Conservation (phyloP, 1,140 invertebrate species). For the Zaprionus ornatus region DNA sequence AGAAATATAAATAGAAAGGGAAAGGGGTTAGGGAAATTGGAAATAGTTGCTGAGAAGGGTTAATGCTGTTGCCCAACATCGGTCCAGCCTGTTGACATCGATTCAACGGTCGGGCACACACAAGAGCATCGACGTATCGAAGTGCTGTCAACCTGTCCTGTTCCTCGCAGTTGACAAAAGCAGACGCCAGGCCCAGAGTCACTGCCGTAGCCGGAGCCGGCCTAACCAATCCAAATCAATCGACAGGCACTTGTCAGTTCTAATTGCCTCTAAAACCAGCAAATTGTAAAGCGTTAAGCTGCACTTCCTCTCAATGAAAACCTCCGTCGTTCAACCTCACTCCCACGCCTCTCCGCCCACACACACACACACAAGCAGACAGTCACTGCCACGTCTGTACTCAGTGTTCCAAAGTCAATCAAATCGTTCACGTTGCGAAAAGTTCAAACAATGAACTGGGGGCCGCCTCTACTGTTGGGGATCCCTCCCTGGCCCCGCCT, state of each 20-base stretch:
- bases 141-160: conserved; percentile 21
- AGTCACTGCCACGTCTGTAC: background rate
- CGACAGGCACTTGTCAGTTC: conserved; percentile 50
- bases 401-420: conserved; percentile 62
- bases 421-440: conserved; percentile 69
- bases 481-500: background rate
- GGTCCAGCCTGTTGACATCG: conserved; percentile 30
- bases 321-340: background rate
- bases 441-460: conserved; percentile 77
- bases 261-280: conserved; percentile 56
- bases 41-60: conserved; percentile 37
- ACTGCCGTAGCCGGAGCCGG: background rate
- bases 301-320: conserved; percentile 34
- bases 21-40: conserved; percentile 14
- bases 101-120: conserved; percentile 30
- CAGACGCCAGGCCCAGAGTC: conserved; percentile 2
- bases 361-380: background rate
- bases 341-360: background rate
- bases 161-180: conserved; percentile 36
- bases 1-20: conserved; percentile 1
- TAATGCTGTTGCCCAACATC: conserved; percentile 23
- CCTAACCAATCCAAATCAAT: conserved; percentile 44
- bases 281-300: conserved; percentile 55
- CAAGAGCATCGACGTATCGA: background rate
- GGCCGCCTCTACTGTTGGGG: conserved; percentile 2